Percentiles rank a stretch among this genome's conserved stretches.
Conservation (phyloP, 2,888 invertebrate genomes). For the Leptopilina myrica region DNA sequence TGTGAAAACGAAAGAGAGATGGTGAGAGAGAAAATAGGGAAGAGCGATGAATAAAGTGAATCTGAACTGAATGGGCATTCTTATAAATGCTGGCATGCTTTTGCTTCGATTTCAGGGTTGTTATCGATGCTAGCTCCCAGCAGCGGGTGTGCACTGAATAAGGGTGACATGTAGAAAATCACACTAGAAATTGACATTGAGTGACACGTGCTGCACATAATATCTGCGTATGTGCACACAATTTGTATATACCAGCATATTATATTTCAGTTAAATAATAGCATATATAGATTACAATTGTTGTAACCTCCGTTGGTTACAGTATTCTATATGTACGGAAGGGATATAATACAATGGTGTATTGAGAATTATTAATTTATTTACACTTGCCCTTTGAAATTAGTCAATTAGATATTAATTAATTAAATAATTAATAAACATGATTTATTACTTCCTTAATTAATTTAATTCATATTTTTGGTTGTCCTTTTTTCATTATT, state of each 20-base stretch:
- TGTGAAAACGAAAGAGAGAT: conserved; percentile 29
- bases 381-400: no score
- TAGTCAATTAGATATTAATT: no score
- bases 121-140: conserved; percentile 29
- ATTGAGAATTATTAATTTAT: no score
- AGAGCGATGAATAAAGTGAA: conserved; percentile 6
- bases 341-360: no score
- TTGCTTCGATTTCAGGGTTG: conserved; percentile 25
- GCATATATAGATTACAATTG: not conserved
- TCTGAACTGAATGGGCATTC: conserved; percentile 21
- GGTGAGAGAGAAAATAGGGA: not conserved
- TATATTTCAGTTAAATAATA: conserved; percentile 19
- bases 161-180: conserved; percentile 34
- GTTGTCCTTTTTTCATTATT: no score
- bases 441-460: no score
- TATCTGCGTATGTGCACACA: conserved; percentile 7
- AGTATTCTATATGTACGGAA: not conserved
- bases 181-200: conserved; percentile 21
- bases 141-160: conserved; percentile 13
- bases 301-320: not conserved
- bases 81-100: conserved; percentile 26
- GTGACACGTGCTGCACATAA: conserved; percentile 30
- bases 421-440: no score
- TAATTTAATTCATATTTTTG: no score
- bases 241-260: not conserved